Conservation (phyloP, 2,113 vertebrate genomes). For the Eudyptes chrysolophus region DNA sequence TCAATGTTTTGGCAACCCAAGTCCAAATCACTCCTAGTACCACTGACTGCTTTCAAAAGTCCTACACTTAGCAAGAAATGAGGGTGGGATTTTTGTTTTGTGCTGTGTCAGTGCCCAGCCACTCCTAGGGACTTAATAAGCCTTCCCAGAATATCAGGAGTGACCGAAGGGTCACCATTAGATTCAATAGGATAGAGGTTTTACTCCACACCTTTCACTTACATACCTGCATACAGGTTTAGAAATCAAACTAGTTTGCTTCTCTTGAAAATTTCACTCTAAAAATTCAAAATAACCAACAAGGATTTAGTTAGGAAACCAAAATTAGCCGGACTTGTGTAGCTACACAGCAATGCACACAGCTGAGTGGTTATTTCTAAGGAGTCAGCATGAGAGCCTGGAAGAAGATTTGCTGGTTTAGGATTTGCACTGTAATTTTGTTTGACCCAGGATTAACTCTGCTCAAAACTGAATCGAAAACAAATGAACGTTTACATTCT, state of each 20-base stretch:
- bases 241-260: background rate
- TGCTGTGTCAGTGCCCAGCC: background rate
- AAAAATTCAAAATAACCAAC: background rate
- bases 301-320: background rate
- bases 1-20: background rate
- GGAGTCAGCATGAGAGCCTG: background rate
- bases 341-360: background rate
- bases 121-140: background rate
- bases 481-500: background rate
- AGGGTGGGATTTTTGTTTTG: background rate
- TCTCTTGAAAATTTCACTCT: background rate
- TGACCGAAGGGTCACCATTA: background rate
- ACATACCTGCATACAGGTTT: background rate
- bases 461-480: background rate
- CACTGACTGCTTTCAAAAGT: background rate
- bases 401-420: background rate
- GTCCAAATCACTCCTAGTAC: background rate
- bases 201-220: background rate
- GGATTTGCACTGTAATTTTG: background rate
- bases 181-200: background rate
- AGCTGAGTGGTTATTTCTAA: background rate
- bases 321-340: background rate
- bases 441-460: background rate
- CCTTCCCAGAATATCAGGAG: background rate
- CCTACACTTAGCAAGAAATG: background rate